Conservation (phyloP, 2,113 vertebrate genomes). For the Nerophis lumbriciformis region DNA sequence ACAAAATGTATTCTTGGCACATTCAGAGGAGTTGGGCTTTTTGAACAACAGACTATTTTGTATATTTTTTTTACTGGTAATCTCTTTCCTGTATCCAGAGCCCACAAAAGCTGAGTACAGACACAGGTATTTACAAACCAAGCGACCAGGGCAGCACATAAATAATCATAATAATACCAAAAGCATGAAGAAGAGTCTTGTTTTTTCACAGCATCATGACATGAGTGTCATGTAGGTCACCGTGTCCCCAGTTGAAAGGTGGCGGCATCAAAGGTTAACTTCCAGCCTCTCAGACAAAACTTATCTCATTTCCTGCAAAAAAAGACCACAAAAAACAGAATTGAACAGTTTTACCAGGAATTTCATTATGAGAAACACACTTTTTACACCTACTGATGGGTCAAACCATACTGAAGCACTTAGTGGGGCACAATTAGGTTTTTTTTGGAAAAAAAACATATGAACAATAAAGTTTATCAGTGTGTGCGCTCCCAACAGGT, state of each 20-base stretch:
- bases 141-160: slow-evolving; percentile 54
- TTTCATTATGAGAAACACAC: too few species aligned
- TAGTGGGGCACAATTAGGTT: too few species aligned
- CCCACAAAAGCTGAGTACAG: slow-evolving; percentile 69
- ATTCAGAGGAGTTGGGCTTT: slow-evolving; percentile 74
- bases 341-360: background rate
- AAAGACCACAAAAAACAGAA: background rate
- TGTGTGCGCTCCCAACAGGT: too few species aligned
- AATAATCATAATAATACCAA: slow-evolving; percentile 67
- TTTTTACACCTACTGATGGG: too few species aligned
- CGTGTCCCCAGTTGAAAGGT: slow-evolving; percentile 34
- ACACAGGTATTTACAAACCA: slow-evolving; percentile 74
- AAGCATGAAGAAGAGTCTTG: slow-evolving; percentile 47
- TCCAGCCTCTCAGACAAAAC: slow-evolving; percentile 20
- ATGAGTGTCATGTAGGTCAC: slow-evolving; percentile 24
- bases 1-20: slow-evolving; percentile 74
- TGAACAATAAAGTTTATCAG: too few species aligned
- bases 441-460: too few species aligned
- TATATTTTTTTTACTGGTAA: slow-evolving; percentile 66
- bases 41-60: slow-evolving; percentile 55
- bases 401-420: too few species aligned
- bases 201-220: slow-evolving; percentile 51
- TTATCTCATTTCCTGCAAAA: slow-evolving; percentile 76
- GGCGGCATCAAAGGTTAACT: slow-evolving; percentile 33
- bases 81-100: slow-evolving; percentile 69